Percentiles rank a stretch among this genome's conserved stretches.
These are phyloP conservation scores for Odocoileus hemionus DNA, from an alignment of 2,113 vertebrate species.

Conservation along the genomic window DNA sequence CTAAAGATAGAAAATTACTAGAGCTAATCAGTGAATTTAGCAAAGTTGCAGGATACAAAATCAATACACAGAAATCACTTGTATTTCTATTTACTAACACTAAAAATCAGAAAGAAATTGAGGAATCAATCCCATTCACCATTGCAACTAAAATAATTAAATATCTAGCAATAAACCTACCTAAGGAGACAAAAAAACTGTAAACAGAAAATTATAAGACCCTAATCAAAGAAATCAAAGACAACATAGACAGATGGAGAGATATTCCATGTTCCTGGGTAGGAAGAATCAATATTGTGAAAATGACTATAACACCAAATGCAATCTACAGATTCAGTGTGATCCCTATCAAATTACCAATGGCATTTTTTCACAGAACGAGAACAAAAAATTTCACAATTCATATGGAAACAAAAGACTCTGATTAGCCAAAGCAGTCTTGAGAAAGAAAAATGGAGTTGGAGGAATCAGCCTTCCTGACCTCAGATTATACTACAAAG, in stretches of 20 bases:
- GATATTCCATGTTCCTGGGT: neutral
- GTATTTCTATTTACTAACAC: neutral
- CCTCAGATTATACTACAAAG: neutral
- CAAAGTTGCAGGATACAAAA: neutral
- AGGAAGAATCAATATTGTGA: neutral
- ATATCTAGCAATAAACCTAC: neutral
- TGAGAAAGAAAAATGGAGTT: neutral
- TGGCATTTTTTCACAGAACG: neutral
- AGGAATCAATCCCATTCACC: neutral
- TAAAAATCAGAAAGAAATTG: neutral
- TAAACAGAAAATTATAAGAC: neutral
- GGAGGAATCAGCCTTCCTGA: neutral
- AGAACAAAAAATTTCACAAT: neutral
- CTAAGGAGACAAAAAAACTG: neutral
- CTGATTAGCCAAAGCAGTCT: neutral
- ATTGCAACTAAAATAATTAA: neutral
- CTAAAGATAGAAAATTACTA: neutral
- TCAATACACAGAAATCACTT: neutral
- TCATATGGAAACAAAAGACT: neutral
- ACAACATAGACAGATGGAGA: neutral
- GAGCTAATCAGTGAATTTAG: neutral
- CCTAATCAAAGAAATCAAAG: neutral
- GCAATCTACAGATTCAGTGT: neutral
- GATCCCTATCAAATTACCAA: neutral
- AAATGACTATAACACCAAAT: neutral